Evolutionary conservation across 2,888 invertebrate species (phyloP).

Genomic region (Polylopha cassiicola): DNA sequence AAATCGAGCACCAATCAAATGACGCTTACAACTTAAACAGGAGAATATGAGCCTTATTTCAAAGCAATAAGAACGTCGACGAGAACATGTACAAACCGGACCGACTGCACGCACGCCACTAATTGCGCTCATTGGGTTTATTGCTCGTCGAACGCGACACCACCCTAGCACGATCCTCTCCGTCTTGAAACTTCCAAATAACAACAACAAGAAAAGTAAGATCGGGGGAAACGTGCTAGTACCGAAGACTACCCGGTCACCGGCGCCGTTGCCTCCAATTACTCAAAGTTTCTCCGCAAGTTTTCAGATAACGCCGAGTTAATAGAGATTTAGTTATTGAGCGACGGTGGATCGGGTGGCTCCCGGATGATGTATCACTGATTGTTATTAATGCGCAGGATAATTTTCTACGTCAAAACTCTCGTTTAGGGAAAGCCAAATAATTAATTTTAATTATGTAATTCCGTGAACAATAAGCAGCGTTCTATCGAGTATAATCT

Average conservation of each 20-base stretch:
- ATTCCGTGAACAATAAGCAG: too few species aligned
- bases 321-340: constrained; percentile 11
- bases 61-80: not conserved
- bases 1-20: too few species aligned
- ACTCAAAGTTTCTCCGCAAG: too few species aligned
- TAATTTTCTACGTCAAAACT: constrained; percentile 6
- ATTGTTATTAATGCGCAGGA: constrained; percentile 13
- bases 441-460: constrained; percentile 20
- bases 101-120: constrained; percentile 12
- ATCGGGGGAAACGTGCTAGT: too few species aligned
- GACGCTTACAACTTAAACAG: too few species aligned
- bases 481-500: too few species aligned
- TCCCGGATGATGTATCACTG: constrained; percentile 8
- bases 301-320: constrained; percentile 13
- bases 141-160: constrained; percentile 9
- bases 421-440: too few species aligned
- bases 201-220: too few species aligned
- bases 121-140: constrained; percentile 17
- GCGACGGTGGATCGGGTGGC: constrained; percentile 3
- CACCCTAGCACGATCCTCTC: constrained; percentile 7
- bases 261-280: too few species aligned
- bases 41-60: not conserved
- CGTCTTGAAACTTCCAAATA: too few species aligned
- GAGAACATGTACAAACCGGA: not conserved
- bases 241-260: too few species aligned